phyloP scores from a whole-genome alignment of 2,888 invertebrate genomes.

The Acleris holmiana region DNA sequence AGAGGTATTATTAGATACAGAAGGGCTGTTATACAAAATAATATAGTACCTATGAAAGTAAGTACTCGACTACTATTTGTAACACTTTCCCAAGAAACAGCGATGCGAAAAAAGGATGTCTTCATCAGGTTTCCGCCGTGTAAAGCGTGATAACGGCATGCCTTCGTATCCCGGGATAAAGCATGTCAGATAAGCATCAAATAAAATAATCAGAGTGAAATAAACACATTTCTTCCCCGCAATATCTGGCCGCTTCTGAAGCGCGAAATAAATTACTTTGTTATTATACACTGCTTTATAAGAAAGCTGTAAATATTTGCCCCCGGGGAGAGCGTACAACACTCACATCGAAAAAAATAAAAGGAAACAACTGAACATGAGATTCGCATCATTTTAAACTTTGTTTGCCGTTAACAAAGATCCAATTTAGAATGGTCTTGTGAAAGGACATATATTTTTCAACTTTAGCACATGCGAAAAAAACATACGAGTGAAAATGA shows the following conservation, averaged over 20 bases:
- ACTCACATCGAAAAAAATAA: constrained; percentile 35
- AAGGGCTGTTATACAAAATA: too few relatives aligned
- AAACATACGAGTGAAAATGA: constrained; percentile 20
- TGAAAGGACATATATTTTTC: too few relatives aligned
- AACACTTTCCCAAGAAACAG: not conserved
- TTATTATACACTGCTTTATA: constrained; percentile 24
- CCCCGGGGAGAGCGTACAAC: constrained; percentile 37
- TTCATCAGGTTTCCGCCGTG: not conserved
- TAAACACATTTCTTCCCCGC: constrained; percentile 22
- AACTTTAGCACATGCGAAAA: too few relatives aligned
- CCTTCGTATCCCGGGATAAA: constrained; percentile 12
- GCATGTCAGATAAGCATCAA: constrained; percentile 20
- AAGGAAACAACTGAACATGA: not conserved
- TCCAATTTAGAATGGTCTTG: too few relatives aligned
- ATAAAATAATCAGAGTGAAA: constrained; percentile 9
- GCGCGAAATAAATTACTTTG: constrained; percentile 25
- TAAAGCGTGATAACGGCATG: constrained; percentile 6
- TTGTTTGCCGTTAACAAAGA: too few relatives aligned
- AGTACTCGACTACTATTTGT: too few relatives aligned
- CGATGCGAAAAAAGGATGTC: not conserved
- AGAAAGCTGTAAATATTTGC: constrained; percentile 39
- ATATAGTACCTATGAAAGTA: too few relatives aligned
- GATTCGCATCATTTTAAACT: too few relatives aligned
- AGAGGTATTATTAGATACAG: too few relatives aligned
- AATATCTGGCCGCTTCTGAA: constrained; percentile 17